Evolutionary conservation across 2,797 vertebrate genomes (phyloP).

Genomic region (Echiichthys vipera): DNA sequence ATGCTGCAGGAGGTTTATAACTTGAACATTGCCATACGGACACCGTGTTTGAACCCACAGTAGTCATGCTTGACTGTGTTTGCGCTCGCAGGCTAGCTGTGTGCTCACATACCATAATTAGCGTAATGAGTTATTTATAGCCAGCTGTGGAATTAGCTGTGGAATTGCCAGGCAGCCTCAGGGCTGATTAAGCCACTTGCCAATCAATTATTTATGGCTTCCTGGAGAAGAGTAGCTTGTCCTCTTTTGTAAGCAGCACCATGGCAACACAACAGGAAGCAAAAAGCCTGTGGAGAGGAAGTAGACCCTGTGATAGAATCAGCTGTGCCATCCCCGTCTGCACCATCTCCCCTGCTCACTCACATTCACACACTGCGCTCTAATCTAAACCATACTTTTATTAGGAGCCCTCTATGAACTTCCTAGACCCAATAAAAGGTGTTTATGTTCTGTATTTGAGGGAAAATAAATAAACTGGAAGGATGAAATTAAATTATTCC

Average conservation of each 20-base stretch:
- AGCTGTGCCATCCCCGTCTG: slow-evolving; percentile 51
- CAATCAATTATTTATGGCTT: slow-evolving; percentile 86
- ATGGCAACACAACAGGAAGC: slow-evolving; percentile 88
- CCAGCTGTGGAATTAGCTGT: slow-evolving; percentile 80
- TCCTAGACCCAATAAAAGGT: slow-evolving; percentile 73
- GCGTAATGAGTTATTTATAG: slow-evolving; percentile 87
- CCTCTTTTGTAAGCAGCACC: slow-evolving; percentile 79
- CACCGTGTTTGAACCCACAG: slow-evolving; percentile 56
- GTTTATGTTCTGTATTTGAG: slow-evolving; percentile 73
- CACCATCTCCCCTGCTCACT: slow-evolving; percentile 23
- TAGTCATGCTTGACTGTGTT: slow-evolving; percentile 75
- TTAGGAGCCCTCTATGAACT: slow-evolving; percentile 69
- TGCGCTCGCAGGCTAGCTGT: slow-evolving; percentile 70
- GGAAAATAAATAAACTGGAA: slow-evolving; percentile 62
- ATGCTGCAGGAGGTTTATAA: slow-evolving; percentile 35
- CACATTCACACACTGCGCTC: slow-evolving; percentile 40
- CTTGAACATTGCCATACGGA: slow-evolving; percentile 58
- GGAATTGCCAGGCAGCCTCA: slow-evolving; percentile 78
- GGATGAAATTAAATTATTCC: slow-evolving; percentile 70
- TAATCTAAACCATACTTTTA: slow-evolving; percentile 74
- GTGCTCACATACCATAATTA: slow-evolving; percentile 81
- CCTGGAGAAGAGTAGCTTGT: slow-evolving; percentile 83
- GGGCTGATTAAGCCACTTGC: slow-evolving; percentile 83
- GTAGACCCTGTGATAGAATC: slow-evolving; percentile 71
- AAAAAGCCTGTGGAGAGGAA: slow-evolving; percentile 78